A percentile compares a stretch with the other conserved stretches of the same genome.
phyloP scores from a whole-genome alignment of 2,113 vertebrate genomes.

The Syrmaticus mikado region DNA sequence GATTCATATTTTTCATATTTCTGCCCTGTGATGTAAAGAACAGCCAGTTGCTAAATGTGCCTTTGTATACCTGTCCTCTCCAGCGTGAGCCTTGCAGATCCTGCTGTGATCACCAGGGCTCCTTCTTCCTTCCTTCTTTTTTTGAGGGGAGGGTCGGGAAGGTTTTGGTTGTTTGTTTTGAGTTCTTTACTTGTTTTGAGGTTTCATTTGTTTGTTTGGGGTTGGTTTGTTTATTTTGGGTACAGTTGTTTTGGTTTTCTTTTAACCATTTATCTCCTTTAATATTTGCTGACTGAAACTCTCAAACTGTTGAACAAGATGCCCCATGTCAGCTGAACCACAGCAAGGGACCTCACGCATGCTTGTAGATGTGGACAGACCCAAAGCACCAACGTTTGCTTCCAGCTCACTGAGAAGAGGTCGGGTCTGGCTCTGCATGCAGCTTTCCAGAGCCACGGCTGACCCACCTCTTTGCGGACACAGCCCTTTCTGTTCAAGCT shows the following conservation, averaged over 20 bases:
- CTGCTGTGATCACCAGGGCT: not conserved
- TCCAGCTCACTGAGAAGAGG: not conserved
- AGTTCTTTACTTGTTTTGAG: not conserved
- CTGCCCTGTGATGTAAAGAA: slow-evolving; percentile 46
- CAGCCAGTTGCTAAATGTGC: not conserved
- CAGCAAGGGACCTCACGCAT: not conserved
- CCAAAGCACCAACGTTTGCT: not conserved
- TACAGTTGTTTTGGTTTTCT: not conserved
- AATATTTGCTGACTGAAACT: not conserved
- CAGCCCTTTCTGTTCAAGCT: not conserved
- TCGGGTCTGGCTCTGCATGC: not conserved
- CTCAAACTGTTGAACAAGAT: not conserved
- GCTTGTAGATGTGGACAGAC: not conserved
- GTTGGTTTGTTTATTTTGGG: not conserved
- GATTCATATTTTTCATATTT: slow-evolving; percentile 65
- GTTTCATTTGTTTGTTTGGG: not conserved
- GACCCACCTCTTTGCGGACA: not conserved
- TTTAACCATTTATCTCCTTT: not conserved
- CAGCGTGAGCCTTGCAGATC: not conserved
- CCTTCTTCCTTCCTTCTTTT: not conserved
- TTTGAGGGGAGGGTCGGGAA: too few relatives aligned
- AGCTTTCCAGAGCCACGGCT: not conserved
- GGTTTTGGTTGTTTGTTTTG: not conserved
- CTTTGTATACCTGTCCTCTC: not conserved
- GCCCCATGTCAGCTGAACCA: not conserved